Evolutionary conservation across 1,140 invertebrate genomes (phyloP), one percentile per base, ranked within the genome.

Genomic region (Aphelenchoides fujianensis): DNA sequence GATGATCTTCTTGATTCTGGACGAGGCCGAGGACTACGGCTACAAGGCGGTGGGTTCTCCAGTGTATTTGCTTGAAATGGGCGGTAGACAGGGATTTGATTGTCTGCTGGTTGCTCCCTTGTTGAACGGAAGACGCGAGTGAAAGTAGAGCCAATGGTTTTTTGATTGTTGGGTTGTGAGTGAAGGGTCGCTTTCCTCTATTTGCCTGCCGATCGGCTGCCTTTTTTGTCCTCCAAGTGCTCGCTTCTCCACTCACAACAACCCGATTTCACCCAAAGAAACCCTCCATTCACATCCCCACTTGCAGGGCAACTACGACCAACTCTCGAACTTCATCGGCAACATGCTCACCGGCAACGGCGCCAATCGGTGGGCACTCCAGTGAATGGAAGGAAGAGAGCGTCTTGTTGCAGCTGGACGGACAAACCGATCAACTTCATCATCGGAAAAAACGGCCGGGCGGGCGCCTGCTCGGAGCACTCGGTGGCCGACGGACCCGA

Each of bases 1-100:
- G 41, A 55, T 30, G 77, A 70, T 57, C 36, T 70, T 23, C 36
- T 52, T 75, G 55, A 31, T 66, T 34, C 12, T 59, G 5, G 55
- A 59, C 23, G 55, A 59, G 19, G 55, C 55, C 5, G 55, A 59
- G 28, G 34, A 59, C 34, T 59, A 59, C 23, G 55, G 55, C 7
- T 59, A 59, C 23, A 32, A 59, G 34, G 34, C 28, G 5, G 55
- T 59, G 34, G 34, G 55, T 59, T n/a, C 5, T 7, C 41, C 34
- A 59, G 19, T 59, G 12, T 30, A 59, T n/a, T n/a, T n/a, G n/a
- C n/a, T n/a, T n/a, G n/a, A 59, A 30, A 5, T 19, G 19, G 5
- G 55, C 5, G 34, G 55, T 59, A 16, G 5, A 59, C 34, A 48
- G 19, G 19, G 7, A 59, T 59, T 59, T 19, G 5, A n/a, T n/a